Evolutionary conservation across 2,888 invertebrate genomes (phyloP), one percentile per base, ranked within the genome.

Genomic region (Andricus quercusramuli): DNA sequence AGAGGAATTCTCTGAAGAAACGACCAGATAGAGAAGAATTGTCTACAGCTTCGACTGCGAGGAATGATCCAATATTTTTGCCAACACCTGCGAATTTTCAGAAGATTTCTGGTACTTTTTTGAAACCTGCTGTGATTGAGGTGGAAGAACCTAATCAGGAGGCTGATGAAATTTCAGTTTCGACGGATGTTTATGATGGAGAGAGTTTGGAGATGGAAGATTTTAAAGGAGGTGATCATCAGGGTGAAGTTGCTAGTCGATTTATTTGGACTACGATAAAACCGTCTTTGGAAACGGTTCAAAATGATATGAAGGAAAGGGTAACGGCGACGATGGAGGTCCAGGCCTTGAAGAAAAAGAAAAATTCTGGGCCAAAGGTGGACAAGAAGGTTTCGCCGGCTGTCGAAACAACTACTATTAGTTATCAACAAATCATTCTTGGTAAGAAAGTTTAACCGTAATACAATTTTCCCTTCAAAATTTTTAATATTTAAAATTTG

Each of bases 241-340:
- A 74, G 44, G 78, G 85, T 11, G 80, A 87, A 79, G 67, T 86
- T 0, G 84, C 88, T 1, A 90, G 89, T 80, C 87, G 79, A 62
- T 88, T 91, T 13, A 79, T 89, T 0, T 90, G 89, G 90, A 90
- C 91, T 0, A 91, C 90, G 17, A 87, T 88, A 11, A 87, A 82
- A 74, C 59, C 80, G 6, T 41, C 68, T 51, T 77, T 32, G 2
- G 78, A 78, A 44, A 78, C 77, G 3, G 47, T 79, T 22, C 77
- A 70, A 37, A 79, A 77, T 15, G 47, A 78, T 22, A 78, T 85
- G 5, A 84, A 83, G 70, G 85, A 86, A 77, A 84, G 84, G 13
- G 78, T 82, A 0, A 80, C 79, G 2, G 78, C 85, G 2, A 80
- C 82, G 0, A 83, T 86, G 32, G 80, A 86, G 65, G 80, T 83